A percentile compares a stretch with the other conserved stretches of the same genome.
Evolutionary conservation across 2,113 vertebrate species (phyloP).

Genomic region (human): GRCh38 chr16:51966001-51966500

Average conservation of each 20-base stretch:
- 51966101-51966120: conserved; percentile 68
- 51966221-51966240: conserved; percentile 57
- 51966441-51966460: conserved; percentile 66
- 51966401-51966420: conserved; percentile 69
- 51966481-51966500: conserved; percentile 62
- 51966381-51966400: conserved; percentile 68
- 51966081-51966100: conserved; percentile 58
- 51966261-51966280: conserved; percentile 73
- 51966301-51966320: conserved; percentile 77
- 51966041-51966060: conserved; percentile 50
- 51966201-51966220: background rate
- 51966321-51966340: conserved; percentile 74
- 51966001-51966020: background rate
- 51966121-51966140: conserved; percentile 67
- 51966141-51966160: conserved; percentile 71
- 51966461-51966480: conserved; percentile 73
- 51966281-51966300: conserved; percentile 74
- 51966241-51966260: conserved; percentile 45
- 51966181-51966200: conserved; percentile 50
- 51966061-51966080: conserved; percentile 65
- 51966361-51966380: conserved; percentile 59
- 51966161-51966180: conserved; percentile 64
- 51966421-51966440: conserved; percentile 78
- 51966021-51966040: conserved; percentile 53
- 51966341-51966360: conserved; percentile 70